Evolutionary conservation across 2,113 vertebrate genomes (phyloP).

Genomic region (Caretta caretta): DNA sequence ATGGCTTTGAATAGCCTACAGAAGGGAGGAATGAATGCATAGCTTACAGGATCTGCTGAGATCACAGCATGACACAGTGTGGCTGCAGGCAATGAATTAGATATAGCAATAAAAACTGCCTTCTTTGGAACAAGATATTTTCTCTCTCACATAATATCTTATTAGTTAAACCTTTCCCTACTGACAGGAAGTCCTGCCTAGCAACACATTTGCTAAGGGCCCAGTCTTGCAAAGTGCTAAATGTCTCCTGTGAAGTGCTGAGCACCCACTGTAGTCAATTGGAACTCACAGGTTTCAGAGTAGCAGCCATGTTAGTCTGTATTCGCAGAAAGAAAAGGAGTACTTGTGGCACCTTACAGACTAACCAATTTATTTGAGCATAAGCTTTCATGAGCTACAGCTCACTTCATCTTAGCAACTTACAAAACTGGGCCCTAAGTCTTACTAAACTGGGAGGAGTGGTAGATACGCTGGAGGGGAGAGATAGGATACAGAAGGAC

Average conservation of each 20-base stretch:
- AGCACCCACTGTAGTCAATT: neutral
- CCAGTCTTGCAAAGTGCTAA: neutral
- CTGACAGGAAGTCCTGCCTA: neutral
- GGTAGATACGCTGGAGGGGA: no score
- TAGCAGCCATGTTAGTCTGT: no score
- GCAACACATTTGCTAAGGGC: neutral
- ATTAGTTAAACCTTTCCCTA: neutral
- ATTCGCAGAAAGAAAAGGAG: no score
- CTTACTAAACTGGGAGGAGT: no score
- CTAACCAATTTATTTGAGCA: no score
- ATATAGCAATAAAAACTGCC: neutral
- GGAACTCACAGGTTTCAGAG: neutral
- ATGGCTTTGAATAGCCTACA: neutral
- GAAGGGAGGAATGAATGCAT: slow-evolving; percentile 16
- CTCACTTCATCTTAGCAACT: neutral
- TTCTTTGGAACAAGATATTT: neutral
- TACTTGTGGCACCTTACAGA: no score
- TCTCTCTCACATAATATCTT: neutral
- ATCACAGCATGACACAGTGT: slow-evolving; percentile 2
- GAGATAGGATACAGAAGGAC: no score
- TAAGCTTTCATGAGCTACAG: no score
- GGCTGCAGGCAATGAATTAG: neutral
- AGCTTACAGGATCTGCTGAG: slow-evolving; percentile 22
- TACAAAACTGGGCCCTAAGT: neutral
- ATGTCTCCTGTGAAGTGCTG: neutral